Evolutionary conservation across 1,140 invertebrate genomes (phyloP).

Genomic region (Camponotus vicinus): DNA sequence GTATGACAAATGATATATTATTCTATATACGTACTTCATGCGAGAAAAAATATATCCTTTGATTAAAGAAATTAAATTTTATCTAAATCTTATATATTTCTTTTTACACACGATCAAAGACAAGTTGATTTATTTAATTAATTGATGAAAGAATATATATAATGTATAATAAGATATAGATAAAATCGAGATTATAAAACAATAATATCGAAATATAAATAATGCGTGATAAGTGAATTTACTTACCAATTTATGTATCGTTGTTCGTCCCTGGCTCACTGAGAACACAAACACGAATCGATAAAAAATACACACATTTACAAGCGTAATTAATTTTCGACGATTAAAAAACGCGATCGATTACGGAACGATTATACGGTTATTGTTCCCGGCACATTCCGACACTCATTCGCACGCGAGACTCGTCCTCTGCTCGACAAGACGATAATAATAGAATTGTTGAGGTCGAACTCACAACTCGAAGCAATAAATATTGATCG

Average conservation of each 20-base stretch:
- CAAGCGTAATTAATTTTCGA: not conserved
- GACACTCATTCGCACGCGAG: not conserved
- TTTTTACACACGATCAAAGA: too few relatives aligned
- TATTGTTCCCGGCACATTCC: not conserved
- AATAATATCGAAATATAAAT: not conserved
- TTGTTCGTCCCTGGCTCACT: not conserved
- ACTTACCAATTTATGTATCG: not conserved
- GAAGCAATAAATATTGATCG: not conserved
- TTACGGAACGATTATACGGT: too few relatives aligned
- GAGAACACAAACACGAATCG: not conserved
- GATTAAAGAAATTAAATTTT: too few relatives aligned
- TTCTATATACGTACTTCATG: too few relatives aligned
- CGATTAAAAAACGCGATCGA: not conserved
- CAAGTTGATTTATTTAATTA: not conserved
- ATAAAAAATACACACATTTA: not conserved
- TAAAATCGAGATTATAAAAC: too few relatives aligned
- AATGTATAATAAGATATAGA: too few relatives aligned
- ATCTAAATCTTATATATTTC: too few relatives aligned
- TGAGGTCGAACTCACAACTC: not conserved
- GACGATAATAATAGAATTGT: not conserved
- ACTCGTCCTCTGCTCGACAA: not conserved
- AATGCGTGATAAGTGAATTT: not conserved
- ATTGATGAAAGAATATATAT: not conserved
- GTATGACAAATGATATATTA: too few relatives aligned
- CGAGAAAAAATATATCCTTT: too few relatives aligned